Evolutionary conservation across 2,888 invertebrate species (phyloP).

Genomic region (Dione vanillae): DNA sequence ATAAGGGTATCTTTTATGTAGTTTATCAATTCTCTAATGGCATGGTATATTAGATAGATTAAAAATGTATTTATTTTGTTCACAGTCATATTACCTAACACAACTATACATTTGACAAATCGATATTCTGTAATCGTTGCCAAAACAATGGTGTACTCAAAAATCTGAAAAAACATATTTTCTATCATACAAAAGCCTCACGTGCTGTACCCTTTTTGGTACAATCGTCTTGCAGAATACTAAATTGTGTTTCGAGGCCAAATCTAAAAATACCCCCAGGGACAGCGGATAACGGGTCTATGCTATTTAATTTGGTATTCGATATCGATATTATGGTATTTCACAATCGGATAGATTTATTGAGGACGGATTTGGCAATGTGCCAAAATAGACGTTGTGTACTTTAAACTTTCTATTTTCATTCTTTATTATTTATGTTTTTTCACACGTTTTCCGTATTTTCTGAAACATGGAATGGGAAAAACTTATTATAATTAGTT

Average conservation of each 20-base stretch:
- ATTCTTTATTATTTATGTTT: not conserved
- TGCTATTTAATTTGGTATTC: slow-evolving; percentile 33
- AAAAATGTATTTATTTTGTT: slow-evolving; percentile 5
- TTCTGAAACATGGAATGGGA: too few relatives aligned
- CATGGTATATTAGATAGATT: not conserved
- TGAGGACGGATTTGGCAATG: slow-evolving; percentile 13
- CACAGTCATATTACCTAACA: slow-evolving; percentile 15
- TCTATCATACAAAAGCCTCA: slow-evolving; percentile 54
- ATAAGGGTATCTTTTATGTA: too few relatives aligned
- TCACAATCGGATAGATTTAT: slow-evolving; percentile 28
- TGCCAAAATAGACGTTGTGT: not conserved
- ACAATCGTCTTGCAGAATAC: slow-evolving; percentile 56
- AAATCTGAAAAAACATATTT: slow-evolving; percentile 49
- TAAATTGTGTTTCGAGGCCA: slow-evolving; percentile 53
- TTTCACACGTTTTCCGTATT: too few relatives aligned
- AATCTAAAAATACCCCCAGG: slow-evolving; percentile 52
- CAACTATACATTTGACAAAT: not conserved
- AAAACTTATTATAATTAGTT: too few relatives aligned
- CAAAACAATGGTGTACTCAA: slow-evolving; percentile 39
- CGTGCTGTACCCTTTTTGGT: slow-evolving; percentile 51
- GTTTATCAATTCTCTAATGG: too few relatives aligned
- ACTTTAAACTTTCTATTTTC: not conserved
- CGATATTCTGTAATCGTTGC: slow-evolving; percentile 33
- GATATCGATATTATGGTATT: slow-evolving; percentile 29
- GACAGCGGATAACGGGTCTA: slow-evolving; percentile 46